Base-by-base conservation (phyloP, 2,888 invertebrate species). In the Phytoseiulus persimilis region DNA sequence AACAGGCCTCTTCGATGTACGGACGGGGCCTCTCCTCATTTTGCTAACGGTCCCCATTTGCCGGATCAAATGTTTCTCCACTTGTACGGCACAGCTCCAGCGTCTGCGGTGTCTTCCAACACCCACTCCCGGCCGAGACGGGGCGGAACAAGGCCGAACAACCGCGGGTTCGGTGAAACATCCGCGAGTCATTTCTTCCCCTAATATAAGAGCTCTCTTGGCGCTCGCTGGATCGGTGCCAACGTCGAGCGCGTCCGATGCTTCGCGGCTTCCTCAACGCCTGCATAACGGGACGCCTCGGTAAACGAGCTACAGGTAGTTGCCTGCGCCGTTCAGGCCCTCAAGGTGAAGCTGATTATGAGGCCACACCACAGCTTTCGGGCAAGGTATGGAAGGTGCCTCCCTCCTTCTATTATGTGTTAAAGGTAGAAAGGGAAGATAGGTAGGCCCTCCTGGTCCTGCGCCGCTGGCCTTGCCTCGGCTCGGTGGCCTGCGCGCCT, bases 271-370 rank as follows among this genome's bases (percentile, higher is more conserved):
- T 28, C 5, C 65, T 23, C 11, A 65, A 65, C 39, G 39, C 39
- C 39, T 9, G 39, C 39, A 39, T 39, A 39, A 9, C 39, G 18
- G 23, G 65, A 65, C 5, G 65, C 65, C 1, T 14, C 65, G 65
- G 65, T 65, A 23, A 65, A 23, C 65, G 14, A 65, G 65, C 65
- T 28, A 65, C 65, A 65, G 65, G 65, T 65, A 65, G 65, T 65
- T 65, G 65, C 65, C 28, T 14, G 65, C 18, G 14, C 65, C 18
- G 65, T 65, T 65, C 65, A 23, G 65, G 65, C 11, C 11, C 65
- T 65, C 65, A 65, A 65, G 65, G 65, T 65, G 65, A 65, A 65
- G 65, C 65, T 65, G 65, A 65, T 65, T 65, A 65, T 65, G 65
- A 65, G 65, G 65, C 65, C 65, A 65, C 65, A 65, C 65, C 65